Evolutionary conservation across 1,140 invertebrate species (phyloP).

Genomic region (Drosophila suzukii): DNA sequence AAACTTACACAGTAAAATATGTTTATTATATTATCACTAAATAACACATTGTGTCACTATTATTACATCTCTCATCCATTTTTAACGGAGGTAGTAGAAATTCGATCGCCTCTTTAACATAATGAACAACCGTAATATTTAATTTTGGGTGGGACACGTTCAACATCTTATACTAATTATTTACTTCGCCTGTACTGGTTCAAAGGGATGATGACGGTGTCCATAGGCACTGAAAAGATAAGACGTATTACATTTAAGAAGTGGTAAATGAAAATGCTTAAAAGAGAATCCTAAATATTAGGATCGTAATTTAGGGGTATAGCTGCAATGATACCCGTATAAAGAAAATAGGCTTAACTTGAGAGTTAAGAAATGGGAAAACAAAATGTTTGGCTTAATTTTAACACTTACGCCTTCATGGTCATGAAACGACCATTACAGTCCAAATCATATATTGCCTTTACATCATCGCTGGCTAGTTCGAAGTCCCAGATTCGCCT

Average conservation of each 20-base stretch:
- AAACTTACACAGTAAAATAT: neutral
- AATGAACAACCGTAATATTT: neutral
- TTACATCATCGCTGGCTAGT: conserved; percentile 87
- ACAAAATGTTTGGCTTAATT: neutral
- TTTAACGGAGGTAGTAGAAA: neutral
- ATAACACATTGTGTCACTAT: neutral
- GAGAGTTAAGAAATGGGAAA: neutral
- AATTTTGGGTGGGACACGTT: neutral
- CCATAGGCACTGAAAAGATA: conserved; percentile 55
- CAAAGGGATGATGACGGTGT: conserved; percentile 72
- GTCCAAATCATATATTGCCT: conserved; percentile 87
- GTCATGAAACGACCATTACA: conserved; percentile 77
- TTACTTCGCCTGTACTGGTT: conserved; percentile 18
- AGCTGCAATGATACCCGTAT: too few relatives aligned
- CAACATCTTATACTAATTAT: neutral
- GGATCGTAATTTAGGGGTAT: too few relatives aligned
- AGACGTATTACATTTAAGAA: too few relatives aligned
- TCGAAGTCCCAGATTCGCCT: conserved; percentile 90
- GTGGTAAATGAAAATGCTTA: too few relatives aligned
- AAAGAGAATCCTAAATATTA: too few relatives aligned
- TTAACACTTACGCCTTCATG: conserved; percentile 62
- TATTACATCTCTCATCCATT: neutral
- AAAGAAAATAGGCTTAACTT: too few relatives aligned
- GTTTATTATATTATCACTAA: neutral
- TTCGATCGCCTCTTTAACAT: neutral